Conservation (phyloP, 2,888 invertebrate species). For the Reticulitermes lucifugus region DNA sequence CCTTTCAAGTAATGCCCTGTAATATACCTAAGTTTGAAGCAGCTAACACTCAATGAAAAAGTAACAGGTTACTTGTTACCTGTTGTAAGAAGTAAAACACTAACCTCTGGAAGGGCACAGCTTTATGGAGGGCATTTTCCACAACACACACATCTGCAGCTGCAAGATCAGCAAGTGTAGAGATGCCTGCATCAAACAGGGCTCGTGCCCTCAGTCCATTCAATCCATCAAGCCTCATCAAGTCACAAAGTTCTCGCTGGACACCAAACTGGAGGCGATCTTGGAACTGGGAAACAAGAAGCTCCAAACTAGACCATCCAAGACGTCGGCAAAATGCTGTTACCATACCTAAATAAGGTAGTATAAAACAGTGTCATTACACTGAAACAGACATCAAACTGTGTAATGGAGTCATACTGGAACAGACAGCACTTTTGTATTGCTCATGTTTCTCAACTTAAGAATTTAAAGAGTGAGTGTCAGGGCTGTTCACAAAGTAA, state of each 20-base stretch:
- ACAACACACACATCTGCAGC: constrained; percentile 75
- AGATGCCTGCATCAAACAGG: constrained; percentile 84
- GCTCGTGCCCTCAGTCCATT: constrained; percentile 88
- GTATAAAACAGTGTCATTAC: constrained; percentile 34
- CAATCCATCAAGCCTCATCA: constrained; percentile 85
- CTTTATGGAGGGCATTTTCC: constrained; percentile 81
- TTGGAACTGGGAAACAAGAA: constrained; percentile 93
- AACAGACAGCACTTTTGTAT: no score
- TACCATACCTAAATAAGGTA: constrained; percentile 82
- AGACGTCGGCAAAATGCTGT: constrained; percentile 94
- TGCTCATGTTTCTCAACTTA: no score
- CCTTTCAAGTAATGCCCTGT: no score
- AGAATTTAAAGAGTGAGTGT: no score
- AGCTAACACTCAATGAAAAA: no score
- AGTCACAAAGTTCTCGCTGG: constrained; percentile 89
- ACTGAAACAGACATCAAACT: no score
- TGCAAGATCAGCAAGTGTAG: constrained; percentile 83
- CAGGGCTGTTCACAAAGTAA: no score
- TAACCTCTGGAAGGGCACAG: constrained; percentile 86
- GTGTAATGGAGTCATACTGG: no score
- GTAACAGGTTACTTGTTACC: no score
- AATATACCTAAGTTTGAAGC: no score
- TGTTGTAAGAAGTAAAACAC: not conserved
- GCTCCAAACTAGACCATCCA: constrained; percentile 92
- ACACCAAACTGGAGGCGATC: constrained; percentile 94